Evolutionary conservation across 2,888 invertebrate genomes (phyloP), one percentile per base, ranked within the genome.

Genomic region (Ophraella communa): DNA sequence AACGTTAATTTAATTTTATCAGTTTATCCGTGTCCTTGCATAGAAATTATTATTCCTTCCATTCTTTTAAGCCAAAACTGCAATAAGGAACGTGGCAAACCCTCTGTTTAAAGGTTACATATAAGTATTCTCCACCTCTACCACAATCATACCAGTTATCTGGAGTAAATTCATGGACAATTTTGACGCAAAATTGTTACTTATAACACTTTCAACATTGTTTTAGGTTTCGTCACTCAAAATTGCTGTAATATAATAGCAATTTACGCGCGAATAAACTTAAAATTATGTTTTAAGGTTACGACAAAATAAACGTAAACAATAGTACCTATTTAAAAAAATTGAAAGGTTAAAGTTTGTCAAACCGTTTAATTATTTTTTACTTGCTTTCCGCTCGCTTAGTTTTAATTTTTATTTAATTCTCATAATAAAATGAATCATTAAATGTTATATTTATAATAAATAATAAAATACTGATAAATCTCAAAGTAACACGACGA

Each of bases 221-320:
- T 23, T 49, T n/a, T n/a, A n/a, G 5, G 23, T 51, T 51, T 51
- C 49, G 17, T 51, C 49, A 51, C 14, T 17, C 39, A 39, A 14
- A 51, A 51, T 27, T 8, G 21, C 57, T 47, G 21, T 47, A 57
- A 20, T 35, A 35, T 35, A 11, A 49, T 49, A 49, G 10, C 14
- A 49, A 35, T 57, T 57, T 49, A 47, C 57, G 57, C 47, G 57
- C 49, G 45, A 57, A 57, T 57, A 57, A 57, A 18, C 42, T 42
- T 18, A 45, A 56, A 56, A 57, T 57, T 57, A 47, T 33, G 47
- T 45, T 57, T 14, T 33, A 57, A 57, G 47, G 35, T 57, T 57
- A 57, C 20, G n/a, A 35, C 23, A 8, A 56, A 55, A 21, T 45
- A 20, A 55, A 55, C 11, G 11, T 20, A 53, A 53, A 53, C 53